These are phyloP conservation scores for Mesitornis unicolor DNA, from an alignment of 2,113 vertebrate genomes.

Conservation along the genomic window DNA sequence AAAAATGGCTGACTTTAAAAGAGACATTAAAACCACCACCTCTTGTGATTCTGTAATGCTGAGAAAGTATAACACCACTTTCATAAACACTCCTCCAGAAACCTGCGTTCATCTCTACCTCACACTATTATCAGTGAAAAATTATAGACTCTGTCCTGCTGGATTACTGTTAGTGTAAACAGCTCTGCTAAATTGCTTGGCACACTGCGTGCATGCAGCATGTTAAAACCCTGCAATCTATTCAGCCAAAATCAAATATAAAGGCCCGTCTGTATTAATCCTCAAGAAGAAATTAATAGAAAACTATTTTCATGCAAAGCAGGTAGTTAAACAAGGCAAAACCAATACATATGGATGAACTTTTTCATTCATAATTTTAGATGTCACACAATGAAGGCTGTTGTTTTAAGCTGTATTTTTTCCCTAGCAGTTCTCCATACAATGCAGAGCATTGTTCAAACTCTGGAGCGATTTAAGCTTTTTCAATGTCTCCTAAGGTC, in stretches of 20 bases:
- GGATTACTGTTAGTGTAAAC: slow-evolving; percentile 60
- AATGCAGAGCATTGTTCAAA: slow-evolving; percentile 60
- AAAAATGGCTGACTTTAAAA: not conserved
- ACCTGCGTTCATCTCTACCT: slow-evolving; percentile 21
- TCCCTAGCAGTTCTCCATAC: slow-evolving; percentile 46
- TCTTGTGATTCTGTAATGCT: not conserved
- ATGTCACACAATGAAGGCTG: slow-evolving; percentile 9
- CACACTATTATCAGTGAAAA: slow-evolving; percentile 42
- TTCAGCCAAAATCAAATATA: slow-evolving; percentile 51
- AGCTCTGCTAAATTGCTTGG: slow-evolving; percentile 54
- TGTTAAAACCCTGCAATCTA: slow-evolving; percentile 24
- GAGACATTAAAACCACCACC: not conserved
- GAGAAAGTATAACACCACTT: not conserved
- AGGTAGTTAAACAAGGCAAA: slow-evolving; percentile 54
- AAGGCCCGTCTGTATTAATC: slow-evolving; percentile 57
- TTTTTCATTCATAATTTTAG: slow-evolving; percentile 66
- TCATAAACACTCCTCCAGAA: slow-evolving; percentile 40
- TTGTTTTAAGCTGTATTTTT: slow-evolving; percentile 41
- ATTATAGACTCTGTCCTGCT: slow-evolving; percentile 39
- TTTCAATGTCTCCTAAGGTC: slow-evolving; percentile 69
- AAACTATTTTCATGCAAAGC: slow-evolving; percentile 66
- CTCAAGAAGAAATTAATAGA: slow-evolving; percentile 64
- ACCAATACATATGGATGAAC: slow-evolving; percentile 51
- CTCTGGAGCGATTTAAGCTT: slow-evolving; percentile 60
- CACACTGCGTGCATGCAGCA: slow-evolving; percentile 32